Evolutionary conservation across 2,888 invertebrate species (phyloP), one percentile per base, ranked within the genome.

Genomic region (Phasia obesa): DNA sequence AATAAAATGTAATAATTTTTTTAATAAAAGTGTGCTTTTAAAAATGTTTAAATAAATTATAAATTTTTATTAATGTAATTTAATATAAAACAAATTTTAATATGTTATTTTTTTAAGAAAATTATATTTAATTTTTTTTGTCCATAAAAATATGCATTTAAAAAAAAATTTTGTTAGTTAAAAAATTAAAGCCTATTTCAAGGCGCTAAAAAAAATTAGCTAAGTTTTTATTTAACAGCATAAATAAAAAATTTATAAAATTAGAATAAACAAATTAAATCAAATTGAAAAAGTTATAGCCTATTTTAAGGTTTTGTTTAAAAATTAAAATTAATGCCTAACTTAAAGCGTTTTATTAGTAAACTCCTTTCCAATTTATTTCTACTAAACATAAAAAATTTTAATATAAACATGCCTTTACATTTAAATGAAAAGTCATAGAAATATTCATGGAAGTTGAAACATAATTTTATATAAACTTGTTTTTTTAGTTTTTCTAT

Each of bases 401-500:
- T 6, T 9, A 11, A 53, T 47, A 65, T 17, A 31, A 17, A 19
- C 70, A 75, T 77, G 65, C 53, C 27, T 59, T 62, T 9, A 51
- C 23, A 51, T 70, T 42, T 59, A 2, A 27, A 42, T 53, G 38
- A 67, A 42, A 13, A 9, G 15, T 35, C 9, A 1, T 51, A 51
- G 3, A 3, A 25, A 55, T 80, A 64, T 59, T 69, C 53, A 55
- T 19, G 65, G 73, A 69, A 62, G 27, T 47, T 51, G 67, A 77
- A 85, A 62, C 74, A 73, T 73, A 65, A 62, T 77, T 76, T 67
- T 71, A 84, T 84, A 84, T 49, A 57, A 35, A 38, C 13, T 38
- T 2, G 2, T 3, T 44, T 65, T 21, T 15, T 31, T 23, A 47
- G 2, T 5, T n/a, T 47, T 17, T 47, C 9, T 47, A 4, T 47